Evolutionary conservation across 1,140 invertebrate species (phyloP).

Genomic region (Drosophila persimilis): DNA sequence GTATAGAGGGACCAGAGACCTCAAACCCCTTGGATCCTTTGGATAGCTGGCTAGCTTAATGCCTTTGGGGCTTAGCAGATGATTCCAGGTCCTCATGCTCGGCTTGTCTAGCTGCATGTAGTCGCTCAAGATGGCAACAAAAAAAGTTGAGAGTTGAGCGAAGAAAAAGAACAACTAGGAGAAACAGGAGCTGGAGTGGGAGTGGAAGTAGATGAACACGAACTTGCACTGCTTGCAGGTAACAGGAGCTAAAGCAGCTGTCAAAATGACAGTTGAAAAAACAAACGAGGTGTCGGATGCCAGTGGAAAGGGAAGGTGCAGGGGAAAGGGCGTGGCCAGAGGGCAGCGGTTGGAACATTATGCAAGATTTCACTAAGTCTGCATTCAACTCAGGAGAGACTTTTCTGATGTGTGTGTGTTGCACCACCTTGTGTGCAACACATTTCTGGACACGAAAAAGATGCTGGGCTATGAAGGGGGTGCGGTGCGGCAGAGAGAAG

Average conservation of each 20-base stretch:
- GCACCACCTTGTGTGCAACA: slow-evolving; percentile 51
- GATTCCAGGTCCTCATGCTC: slow-evolving; percentile 29
- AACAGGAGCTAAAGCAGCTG: slow-evolving; percentile 55
- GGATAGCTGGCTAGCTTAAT: not conserved
- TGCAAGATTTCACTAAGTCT: slow-evolving; percentile 31
- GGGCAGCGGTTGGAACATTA: too few species aligned
- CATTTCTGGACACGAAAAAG: slow-evolving; percentile 43
- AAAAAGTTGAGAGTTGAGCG: slow-evolving; percentile 33
- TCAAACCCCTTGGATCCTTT: not conserved
- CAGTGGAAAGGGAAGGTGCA: slow-evolving; percentile 2
- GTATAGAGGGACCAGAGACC: too few species aligned
- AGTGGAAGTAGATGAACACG: slow-evolving; percentile 4
- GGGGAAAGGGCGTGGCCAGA: slow-evolving; percentile 1
- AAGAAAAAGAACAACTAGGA: too few species aligned
- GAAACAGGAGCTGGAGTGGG: too few species aligned
- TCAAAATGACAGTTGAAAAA: slow-evolving; percentile 77
- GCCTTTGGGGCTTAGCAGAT: slow-evolving; percentile 24
- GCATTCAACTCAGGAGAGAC: slow-evolving; percentile 46
- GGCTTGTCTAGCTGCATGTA: slow-evolving; percentile 33
- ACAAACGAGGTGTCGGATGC: slow-evolving; percentile 48
- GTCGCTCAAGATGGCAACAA: slow-evolving; percentile 41
- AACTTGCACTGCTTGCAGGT: slow-evolving; percentile 46
- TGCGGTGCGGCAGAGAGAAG: not conserved
- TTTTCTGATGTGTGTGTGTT: slow-evolving; percentile 19
- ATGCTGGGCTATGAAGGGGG: too few species aligned